Conservation (phyloP, 2,113 vertebrate genomes). For the Callithrix jacchus region DNA sequence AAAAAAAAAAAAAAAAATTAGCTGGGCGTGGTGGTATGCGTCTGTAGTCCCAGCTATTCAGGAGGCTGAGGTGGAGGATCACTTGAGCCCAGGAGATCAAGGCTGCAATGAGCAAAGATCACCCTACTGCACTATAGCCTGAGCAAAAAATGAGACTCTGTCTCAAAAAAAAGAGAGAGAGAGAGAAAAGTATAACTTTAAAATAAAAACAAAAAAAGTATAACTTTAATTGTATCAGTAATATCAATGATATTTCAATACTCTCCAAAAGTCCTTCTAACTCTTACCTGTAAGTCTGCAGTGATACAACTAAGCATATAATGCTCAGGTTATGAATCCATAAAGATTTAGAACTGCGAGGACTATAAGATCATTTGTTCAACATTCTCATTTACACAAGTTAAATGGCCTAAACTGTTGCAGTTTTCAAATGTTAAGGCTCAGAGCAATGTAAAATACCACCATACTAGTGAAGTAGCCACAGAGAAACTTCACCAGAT, state of each 20-base stretch:
- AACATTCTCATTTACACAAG: constrained; percentile 27
- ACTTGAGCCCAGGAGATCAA: too few relatives aligned
- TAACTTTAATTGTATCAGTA: neutral
- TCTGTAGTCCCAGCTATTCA: too few relatives aligned
- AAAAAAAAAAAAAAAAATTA: too few relatives aligned
- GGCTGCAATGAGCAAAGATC: too few relatives aligned
- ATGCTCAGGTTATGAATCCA: neutral
- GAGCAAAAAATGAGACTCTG: too few relatives aligned
- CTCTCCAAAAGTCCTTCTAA: constrained; percentile 11
- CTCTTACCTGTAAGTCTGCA: neutral
- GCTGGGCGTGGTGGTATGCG: too few relatives aligned
- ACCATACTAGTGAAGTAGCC: neutral
- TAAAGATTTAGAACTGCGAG: constrained; percentile 15
- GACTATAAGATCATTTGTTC: constrained; percentile 6
- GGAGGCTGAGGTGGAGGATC: too few relatives aligned
- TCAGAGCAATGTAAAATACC: constrained; percentile 11
- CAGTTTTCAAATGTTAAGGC: neutral
- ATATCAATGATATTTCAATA: constrained; percentile 28
- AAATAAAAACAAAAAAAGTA: neutral
- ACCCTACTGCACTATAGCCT: too few relatives aligned
- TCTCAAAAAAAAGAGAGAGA: too few relatives aligned
- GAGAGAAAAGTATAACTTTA: neutral
- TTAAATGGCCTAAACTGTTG: constrained; percentile 2
- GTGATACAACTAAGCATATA: neutral
- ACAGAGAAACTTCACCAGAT: neutral